These are phyloP conservation scores for Acanthurus lineatus DNA, from an alignment of 2,797 vertebrate species.

Conservation along the genomic window DNA sequence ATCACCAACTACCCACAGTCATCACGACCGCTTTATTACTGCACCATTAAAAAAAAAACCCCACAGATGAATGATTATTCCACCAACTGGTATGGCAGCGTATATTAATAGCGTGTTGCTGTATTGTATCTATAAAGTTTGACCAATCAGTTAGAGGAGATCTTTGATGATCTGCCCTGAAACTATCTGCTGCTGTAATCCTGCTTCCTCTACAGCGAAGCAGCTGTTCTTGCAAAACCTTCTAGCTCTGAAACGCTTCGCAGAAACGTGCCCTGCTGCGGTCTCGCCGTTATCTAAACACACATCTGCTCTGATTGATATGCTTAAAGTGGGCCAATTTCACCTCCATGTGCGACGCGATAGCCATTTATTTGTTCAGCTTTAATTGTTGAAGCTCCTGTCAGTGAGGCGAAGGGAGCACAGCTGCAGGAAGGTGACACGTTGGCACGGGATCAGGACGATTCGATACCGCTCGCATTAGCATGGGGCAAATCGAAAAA, in stretches of 20 bases:
- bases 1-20: too few species aligned
- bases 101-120: neutral
- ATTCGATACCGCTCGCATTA: constrained; percentile 59
- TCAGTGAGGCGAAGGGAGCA: constrained; percentile 61
- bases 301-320: constrained; percentile 81
- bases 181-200: neutral
- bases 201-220: constrained; percentile 6
- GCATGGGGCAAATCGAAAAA: constrained; percentile 40
- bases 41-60: too few species aligned
- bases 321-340: constrained; percentile 76
- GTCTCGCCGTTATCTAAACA: constrained; percentile 69
- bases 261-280: constrained; percentile 39
- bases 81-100: neutral
- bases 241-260: constrained; percentile 38
- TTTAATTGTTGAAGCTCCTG: constrained; percentile 80
- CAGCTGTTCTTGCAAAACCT: constrained; percentile 32
- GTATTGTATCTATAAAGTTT: constrained; percentile 1
- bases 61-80: too few species aligned
- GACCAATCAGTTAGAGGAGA: neutral
- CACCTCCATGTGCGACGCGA: constrained; percentile 56
- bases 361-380: constrained; percentile 82
- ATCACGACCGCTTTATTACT: too few species aligned
- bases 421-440: constrained; percentile 74
- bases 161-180: neutral
- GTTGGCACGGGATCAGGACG: constrained; percentile 55